Base-by-base conservation (phyloP, 2,113 vertebrate genomes). In the Uropsilus gracilis region DNA sequence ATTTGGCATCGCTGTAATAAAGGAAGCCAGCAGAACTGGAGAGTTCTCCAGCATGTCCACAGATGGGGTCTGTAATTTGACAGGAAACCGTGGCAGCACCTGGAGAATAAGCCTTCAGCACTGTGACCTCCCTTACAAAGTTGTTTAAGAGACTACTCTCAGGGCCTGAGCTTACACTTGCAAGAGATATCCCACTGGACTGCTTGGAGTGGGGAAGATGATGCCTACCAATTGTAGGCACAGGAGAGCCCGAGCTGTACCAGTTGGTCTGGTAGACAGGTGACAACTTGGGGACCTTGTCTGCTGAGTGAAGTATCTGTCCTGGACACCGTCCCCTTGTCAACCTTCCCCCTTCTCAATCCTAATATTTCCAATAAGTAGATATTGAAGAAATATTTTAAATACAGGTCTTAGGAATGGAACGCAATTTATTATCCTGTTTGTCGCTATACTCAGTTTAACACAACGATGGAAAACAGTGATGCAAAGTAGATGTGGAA, bases 301-400 rank as follows among this genome's bases (percentile, higher is more conserved):
- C 64, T 50, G 8, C 55, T 81, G 18, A 63, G 50, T 44, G 72
- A 59, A 28, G n/a, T 22, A 8, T 30, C n/a, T 22, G 12, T 28
- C 4, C 28, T 12, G 18, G 20, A 39, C 48, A 13, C 50, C n/a
- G 14, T 2, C 32, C 4, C 39, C 24, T 32, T 5, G 1, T 30
- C 50, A 57, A 12, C 39, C 18, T n/a, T 28, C 42, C 28, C n/a
- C 34, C 2, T 0, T 3, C 77, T 6, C 24, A 37, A 32, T 48
- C 46, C 28, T 32, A 72, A 22, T 61, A 16, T 59, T 88, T 59
- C 44, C n/a, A 34, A 57, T 80, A 61, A 44, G 17, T 75, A 68
- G 34, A 16, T 71, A 18, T 69, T 68, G 72, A 89, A 37, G 48
- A 92, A 92, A 50, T 89, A 55, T 53, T 84, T 92, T 57, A 83